phyloP scores from a whole-genome alignment of 1,140 invertebrate species.

The Bombus waltoni region DNA sequence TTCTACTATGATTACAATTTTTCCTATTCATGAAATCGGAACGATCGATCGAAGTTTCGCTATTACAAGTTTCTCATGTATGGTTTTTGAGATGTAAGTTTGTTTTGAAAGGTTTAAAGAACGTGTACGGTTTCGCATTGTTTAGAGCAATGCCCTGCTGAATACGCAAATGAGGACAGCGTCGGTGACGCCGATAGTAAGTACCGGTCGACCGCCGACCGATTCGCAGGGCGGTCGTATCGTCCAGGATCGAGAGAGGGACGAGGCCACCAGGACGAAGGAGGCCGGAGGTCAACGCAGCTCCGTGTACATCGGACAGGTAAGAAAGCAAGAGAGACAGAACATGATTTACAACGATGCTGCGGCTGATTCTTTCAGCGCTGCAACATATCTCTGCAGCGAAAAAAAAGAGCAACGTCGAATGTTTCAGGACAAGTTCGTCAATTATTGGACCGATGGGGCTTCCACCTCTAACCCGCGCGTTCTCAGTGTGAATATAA shows the following conservation, averaged over 20 bases:
- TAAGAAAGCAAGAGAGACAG: conserved; percentile 69
- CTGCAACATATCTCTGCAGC: conserved; percentile 36
- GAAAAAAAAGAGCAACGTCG: conserved; percentile 38
- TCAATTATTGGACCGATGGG: conserved; percentile 79
- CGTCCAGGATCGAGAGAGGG: conserved; percentile 74
- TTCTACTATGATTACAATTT: not conserved
- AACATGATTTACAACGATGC: conserved; percentile 64
- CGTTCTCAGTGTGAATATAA: conserved; percentile 77
- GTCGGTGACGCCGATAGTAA: conserved; percentile 59
- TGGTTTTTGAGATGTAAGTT: not conserved
- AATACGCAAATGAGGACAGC: conserved; percentile 64
- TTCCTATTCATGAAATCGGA: not conserved
- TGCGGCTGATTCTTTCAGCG: conserved; percentile 48
- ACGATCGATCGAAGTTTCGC: conserved; percentile 23
- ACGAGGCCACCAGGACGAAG: conserved; percentile 74
- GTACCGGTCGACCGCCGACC: conserved; percentile 65
- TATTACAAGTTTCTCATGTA: not conserved
- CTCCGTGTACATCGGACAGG: conserved; percentile 81
- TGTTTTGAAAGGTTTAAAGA: not conserved
- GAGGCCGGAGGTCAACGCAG: conserved; percentile 76
- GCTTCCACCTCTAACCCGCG: conserved; percentile 71
- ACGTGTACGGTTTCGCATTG: conserved; percentile 23
- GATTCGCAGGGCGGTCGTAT: conserved; percentile 72
- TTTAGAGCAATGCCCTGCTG: conserved; percentile 69
- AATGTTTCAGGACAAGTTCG: conserved; percentile 78